Base-by-base conservation (phyloP, 1,140 invertebrate genomes). In the Drosophila nebulosa region DNA sequence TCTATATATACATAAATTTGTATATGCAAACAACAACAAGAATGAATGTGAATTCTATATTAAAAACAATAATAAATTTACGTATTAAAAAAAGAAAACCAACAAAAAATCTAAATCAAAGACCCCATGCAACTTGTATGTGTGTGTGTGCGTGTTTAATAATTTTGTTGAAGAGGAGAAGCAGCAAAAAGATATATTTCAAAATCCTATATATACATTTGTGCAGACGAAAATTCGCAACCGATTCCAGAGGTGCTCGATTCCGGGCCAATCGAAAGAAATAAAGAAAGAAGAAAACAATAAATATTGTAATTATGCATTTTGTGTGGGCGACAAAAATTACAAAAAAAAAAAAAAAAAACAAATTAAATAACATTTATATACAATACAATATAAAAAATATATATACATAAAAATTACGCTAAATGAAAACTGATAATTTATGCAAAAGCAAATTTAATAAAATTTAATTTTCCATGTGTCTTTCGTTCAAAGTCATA, bases 401-500 rank as follows among this genome's bases (percentile, higher is more conserved):
- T 32, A 32, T 65, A 70, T 42, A 64, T 64, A 70, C 14, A 89
- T 78, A 89, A 79, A 62, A 85, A 89, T 66, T 69, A 80, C 63
- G 76, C 71, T 75, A 88, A 81, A 63, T 21, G 64, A 65, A 79
- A 83, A 79, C 74, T 69, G 70, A 86, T 80, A 84, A 86, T 88
- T 90, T 90, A 90, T 75, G 86, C 88, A 86, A 74, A 89, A 77
- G 57, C 27, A 53, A 30, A 30, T 61, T 78, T 84, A 79, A 90
- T 80, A 84, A 90, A 81, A 74, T 90, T 80, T 90, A 83, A 90
- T 90, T 90, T 90, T 90, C 79, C 90, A 90, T 90, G 88, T 90
- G 88, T 90, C 88, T 90, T 90, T 90, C 88, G 88, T 90, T 90
- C 88, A 90, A 90, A 88, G 84, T 88, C 83, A 88, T 77, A 88